phyloP scores from a whole-genome alignment of 30 jellyfish, hydroid and myxozoan genomes.

The Sanderia malayensis region DNA sequence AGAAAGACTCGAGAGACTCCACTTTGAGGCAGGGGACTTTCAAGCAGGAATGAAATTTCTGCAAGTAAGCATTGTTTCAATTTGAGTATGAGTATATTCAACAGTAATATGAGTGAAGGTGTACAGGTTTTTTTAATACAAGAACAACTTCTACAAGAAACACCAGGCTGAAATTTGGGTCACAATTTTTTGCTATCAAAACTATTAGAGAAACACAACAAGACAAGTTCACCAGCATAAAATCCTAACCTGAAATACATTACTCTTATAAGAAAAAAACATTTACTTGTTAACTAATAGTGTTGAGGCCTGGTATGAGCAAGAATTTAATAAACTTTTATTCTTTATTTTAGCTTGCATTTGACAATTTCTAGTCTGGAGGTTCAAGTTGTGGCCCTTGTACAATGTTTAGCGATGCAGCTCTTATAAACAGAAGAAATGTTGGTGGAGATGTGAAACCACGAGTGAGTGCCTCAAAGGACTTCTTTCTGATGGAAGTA shows the following conservation, averaged over 20 bases:
- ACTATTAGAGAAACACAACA: too few species aligned
- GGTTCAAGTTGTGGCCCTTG: slow-evolving; percentile 16
- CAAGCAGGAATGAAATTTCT: slow-evolving; percentile 34
- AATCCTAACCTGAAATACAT: too few species aligned
- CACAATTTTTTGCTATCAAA: too few species aligned
- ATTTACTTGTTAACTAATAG: background rate
- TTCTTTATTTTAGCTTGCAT: slow-evolving; percentile 19
- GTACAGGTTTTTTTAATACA: too few species aligned
- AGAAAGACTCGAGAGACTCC: slow-evolving; percentile 30
- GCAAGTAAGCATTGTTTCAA: slow-evolving; percentile 11
- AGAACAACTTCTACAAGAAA: too few species aligned
- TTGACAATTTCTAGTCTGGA: slow-evolving; percentile 16
- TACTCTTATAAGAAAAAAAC: too few species aligned
- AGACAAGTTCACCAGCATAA: too few species aligned
- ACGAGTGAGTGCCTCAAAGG: slow-evolving; percentile 7
- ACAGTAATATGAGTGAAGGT: too few species aligned
- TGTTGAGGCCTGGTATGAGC: slow-evolving; percentile 1
- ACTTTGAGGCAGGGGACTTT: slow-evolving; percentile 30
- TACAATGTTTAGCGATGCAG: slow-evolving; percentile 26
- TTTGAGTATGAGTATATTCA: too few species aligned
- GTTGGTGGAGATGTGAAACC: slow-evolving; percentile 15
- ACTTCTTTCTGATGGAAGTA: slow-evolving; percentile 25
- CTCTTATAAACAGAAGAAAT: slow-evolving; percentile 23
- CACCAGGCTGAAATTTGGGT: too few species aligned
- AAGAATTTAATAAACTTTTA: background rate